phyloP scores from a whole-genome alignment of 2,113 vertebrate genomes.

The Porphyrio hochstetteri region DNA sequence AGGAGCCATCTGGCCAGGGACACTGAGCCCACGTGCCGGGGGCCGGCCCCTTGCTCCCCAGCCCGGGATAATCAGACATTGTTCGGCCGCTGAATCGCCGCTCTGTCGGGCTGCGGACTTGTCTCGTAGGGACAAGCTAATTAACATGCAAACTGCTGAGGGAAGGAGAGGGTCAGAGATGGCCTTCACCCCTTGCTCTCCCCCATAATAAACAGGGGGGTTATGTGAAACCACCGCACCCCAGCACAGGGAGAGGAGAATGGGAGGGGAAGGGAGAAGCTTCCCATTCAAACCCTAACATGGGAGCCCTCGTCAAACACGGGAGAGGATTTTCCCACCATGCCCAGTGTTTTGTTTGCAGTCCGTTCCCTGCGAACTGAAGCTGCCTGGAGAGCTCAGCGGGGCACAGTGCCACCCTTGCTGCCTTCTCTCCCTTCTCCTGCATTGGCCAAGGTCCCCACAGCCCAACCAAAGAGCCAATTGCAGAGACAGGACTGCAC shows the following conservation, averaged over 20 bases:
- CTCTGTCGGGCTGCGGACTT: constrained; percentile 24
- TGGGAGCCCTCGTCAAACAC: rapidly evolving
- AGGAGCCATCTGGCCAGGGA: constrained; percentile 23
- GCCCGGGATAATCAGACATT: constrained; percentile 50
- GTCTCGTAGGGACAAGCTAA: not conserved
- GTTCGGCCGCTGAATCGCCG: constrained; percentile 21
- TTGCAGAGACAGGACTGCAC: not conserved
- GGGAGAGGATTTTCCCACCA: not conserved
- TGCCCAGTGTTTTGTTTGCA: not conserved
- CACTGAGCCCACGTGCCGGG: not conserved
- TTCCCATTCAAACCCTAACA: not conserved
- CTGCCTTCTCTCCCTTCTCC: not conserved
- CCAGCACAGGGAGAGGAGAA: rapidly evolving
- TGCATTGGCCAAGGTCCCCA: not conserved
- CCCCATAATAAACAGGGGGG: not conserved
- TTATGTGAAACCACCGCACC: not conserved
- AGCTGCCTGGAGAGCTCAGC: not conserved
- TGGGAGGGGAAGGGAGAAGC: not conserved
- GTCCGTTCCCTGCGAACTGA: not conserved
- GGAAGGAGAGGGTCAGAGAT: constrained; percentile 7
- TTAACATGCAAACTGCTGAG: constrained; percentile 16
- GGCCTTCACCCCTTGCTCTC: not conserved
- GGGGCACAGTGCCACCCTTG: rapidly evolving
- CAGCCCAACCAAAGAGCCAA: not conserved
- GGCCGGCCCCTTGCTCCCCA: not conserved